A percentile compares a stretch with the other conserved stretches of the same genome.
These are phyloP conservation scores for Catamblyrhynchus diadema DNA, from an alignment of 2,797 vertebrate species.

Conservation along the genomic window DNA sequence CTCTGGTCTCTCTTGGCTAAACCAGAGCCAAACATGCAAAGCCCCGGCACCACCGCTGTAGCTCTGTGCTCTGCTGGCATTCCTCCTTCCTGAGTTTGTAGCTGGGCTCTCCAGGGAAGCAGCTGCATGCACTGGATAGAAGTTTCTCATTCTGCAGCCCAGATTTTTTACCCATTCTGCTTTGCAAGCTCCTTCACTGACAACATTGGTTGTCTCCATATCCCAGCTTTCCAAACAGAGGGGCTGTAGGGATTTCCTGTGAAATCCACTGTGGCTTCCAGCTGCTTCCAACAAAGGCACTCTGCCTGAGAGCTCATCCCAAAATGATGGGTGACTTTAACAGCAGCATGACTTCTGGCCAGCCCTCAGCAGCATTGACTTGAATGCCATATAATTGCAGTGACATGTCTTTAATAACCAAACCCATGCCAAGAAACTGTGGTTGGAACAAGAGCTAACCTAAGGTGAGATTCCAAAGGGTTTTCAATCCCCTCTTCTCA, in stretches of 20 bases:
- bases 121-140: not conserved
- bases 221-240: accelerated
- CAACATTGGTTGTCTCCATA: accelerated
- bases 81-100: not conserved
- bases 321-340: not conserved
- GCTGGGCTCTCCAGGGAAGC: not conserved
- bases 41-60: accelerated
- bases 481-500: not conserved
- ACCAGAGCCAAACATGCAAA: not conserved
- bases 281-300: not conserved
- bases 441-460: not conserved
- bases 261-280: not conserved
- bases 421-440: not conserved
- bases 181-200: not conserved
- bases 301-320: not conserved
- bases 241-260: not conserved
- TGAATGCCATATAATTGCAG: not conserved
- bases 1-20: not conserved
- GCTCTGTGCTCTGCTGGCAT: accelerated
- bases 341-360: not conserved
- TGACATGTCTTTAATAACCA: not conserved
- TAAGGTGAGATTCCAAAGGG: not conserved
- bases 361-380: not conserved
- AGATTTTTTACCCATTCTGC: not conserved
- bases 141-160: not conserved